These are phyloP conservation scores for Enteromius radiatus DNA, from an alignment of 2,797 vertebrate species.

Conservation along the genomic window DNA sequence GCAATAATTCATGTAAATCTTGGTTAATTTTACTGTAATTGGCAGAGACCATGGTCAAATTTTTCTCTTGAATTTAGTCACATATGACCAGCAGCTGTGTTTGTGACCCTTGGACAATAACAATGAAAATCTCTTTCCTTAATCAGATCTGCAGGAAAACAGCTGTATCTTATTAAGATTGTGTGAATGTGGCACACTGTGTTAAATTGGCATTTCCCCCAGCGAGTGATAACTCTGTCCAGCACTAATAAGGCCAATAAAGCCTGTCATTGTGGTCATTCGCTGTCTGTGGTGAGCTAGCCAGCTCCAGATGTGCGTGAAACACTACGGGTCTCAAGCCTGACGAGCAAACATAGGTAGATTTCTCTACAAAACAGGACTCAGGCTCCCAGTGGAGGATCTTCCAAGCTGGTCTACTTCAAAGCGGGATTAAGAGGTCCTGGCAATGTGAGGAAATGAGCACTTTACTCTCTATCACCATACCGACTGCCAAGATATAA, in stretches of 20 bases:
- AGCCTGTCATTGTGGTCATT: background rate
- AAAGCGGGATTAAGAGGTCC: slow-evolving; percentile 50
- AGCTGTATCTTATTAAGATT: slow-evolving; percentile 10
- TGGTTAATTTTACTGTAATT: background rate
- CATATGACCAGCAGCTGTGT: slow-evolving; percentile 17
- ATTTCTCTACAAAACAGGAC: slow-evolving; percentile 24
- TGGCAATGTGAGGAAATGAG: slow-evolving; percentile 39
- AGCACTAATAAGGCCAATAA: slow-evolving; percentile 18
- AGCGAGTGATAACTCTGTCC: background rate
- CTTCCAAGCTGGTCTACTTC: slow-evolving; percentile 49
- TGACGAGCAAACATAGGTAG: slow-evolving; percentile 1
- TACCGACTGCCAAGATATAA: background rate
- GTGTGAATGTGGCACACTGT: slow-evolving; percentile 29
- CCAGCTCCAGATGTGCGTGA: background rate
- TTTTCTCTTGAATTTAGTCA: background rate
- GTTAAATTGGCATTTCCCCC: slow-evolving; percentile 17
- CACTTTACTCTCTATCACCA: slow-evolving; percentile 27
- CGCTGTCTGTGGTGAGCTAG: background rate
- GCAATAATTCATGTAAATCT: background rate
- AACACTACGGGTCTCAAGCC: background rate
- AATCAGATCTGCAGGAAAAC: slow-evolving; percentile 22
- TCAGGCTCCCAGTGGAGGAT: background rate
- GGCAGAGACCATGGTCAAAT: background rate
- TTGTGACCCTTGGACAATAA: background rate
- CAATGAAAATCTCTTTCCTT: background rate